Evolutionary conservation across 2,888 invertebrate species (phyloP), one percentile per base, ranked within the genome.

Genomic region (Desoria tigrina): DNA sequence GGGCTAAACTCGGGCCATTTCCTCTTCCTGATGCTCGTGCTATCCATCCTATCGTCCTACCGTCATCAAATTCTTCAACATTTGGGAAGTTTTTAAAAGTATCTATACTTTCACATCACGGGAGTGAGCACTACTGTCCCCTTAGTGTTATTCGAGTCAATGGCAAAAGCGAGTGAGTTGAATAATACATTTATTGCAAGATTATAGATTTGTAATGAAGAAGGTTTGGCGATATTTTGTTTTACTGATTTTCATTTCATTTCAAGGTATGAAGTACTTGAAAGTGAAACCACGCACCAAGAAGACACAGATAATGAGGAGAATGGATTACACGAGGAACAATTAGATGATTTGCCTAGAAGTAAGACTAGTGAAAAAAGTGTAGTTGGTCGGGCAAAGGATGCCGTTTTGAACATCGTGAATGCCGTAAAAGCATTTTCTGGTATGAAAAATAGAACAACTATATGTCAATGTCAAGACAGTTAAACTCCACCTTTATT

Each of bases 121-220:
- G 98, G 23, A 88, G 89, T 9, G 98, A 99, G 81, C 98, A 99
- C 80, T 99, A 91, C 80, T 99, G 99, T 79, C 98, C 99, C 0
- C 85, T 99, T 71, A 96, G 95, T n/a, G 83, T 96, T 57, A 92
- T 99, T 80, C 88, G 92, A 68, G 92, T 94, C 1, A 95, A 90
- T 79, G 97, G 96, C 21, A 93, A 92, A 1, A 94, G 93, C 16
- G 95, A 95, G 79, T 92, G n/a, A n/a, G n/a, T n/a, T n/a, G n/a
- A n/a, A n/a, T n/a, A n/a, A 79, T 71, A 80, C 78, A 11, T 55
- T 18, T 24, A 55, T 24, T 53, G 7, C 21, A 16, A 11, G 16
- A 16, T n/a, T 39, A 16, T 11, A 39, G 16, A 39, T 39, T 39
- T 11, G 16, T 39, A 16, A 39, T 49, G 37, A n/a, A 49, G 14